These are phyloP conservation scores for Drosophila nikananu DNA, from an alignment of 1,140 invertebrate genomes.

Conservation along the genomic window DNA sequence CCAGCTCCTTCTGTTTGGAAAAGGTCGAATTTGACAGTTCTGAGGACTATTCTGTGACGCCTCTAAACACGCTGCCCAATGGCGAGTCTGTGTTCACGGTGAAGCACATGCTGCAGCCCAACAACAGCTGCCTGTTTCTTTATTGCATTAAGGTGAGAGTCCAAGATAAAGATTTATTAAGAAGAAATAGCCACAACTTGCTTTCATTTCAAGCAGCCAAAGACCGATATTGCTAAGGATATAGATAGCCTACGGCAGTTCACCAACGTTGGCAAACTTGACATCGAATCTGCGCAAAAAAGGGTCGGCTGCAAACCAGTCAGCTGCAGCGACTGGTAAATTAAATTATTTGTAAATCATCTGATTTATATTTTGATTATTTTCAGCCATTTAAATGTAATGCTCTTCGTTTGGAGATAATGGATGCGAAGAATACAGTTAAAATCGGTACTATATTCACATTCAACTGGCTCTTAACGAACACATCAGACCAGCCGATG, in stretches of 20 bases:
- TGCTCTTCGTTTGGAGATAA: conserved; percentile 93
- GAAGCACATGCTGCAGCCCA: conserved; percentile 92
- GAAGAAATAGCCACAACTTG: not conserved
- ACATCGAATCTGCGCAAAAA: conserved; percentile 98
- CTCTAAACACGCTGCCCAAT: conserved; percentile 88
- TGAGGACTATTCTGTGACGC: conserved; percentile 92
- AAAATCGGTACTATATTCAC: conserved; percentile 92
- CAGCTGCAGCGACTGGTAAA: conserved; percentile 95
- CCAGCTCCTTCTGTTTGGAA: conserved; percentile 74
- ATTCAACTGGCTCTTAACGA: conserved; percentile 93
- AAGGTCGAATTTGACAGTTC: conserved; percentile 93
- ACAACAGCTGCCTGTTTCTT: conserved; percentile 95
- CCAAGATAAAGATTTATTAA: not conserved
- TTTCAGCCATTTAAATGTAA: conserved; percentile 93
- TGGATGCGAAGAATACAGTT: conserved; percentile 93
- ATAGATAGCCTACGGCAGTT: conserved; percentile 91
- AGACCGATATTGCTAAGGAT: conserved; percentile 90
- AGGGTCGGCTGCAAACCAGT: conserved; percentile 97
- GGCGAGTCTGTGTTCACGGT: conserved; percentile 93
- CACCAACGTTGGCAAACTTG: conserved; percentile 97
- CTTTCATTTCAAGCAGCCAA: conserved; percentile 86
- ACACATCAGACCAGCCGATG: conserved; percentile 95
- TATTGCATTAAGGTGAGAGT: conserved; percentile 90
- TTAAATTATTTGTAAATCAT: not conserved
- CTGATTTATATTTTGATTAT: conserved; percentile 39